Evolutionary conservation across 2,113 vertebrate genomes (phyloP).

Genomic region (Glaucidium brasilianum): DNA sequence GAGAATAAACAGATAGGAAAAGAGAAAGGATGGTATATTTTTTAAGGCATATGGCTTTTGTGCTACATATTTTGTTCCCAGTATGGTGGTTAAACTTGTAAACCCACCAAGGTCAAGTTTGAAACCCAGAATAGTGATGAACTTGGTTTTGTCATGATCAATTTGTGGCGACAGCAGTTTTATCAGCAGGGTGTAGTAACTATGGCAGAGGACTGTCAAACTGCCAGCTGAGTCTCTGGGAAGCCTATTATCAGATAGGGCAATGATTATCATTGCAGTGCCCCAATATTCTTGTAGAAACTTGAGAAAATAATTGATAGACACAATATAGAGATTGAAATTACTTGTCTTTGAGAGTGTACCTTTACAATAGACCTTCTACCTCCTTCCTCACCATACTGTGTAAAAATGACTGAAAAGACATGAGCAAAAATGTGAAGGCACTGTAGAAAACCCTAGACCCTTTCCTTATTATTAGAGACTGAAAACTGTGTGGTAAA

Average conservation of each 20-base stretch:
- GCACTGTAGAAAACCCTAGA: neutral
- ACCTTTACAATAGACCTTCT: neutral
- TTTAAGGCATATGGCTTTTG: neutral
- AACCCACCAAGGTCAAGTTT: slow-evolving; percentile 37
- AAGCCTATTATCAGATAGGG: slow-evolving; percentile 2
- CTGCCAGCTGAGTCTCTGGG: slow-evolving; percentile 19
- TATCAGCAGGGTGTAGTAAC: slow-evolving; percentile 46
- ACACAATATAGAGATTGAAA: neutral
- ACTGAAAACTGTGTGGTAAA: neutral
- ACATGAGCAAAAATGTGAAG: neutral
- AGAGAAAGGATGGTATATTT: neutral
- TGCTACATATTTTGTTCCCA: neutral
- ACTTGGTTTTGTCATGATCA: slow-evolving; percentile 18
- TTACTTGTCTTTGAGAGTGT: neutral
- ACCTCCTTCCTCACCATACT: neutral
- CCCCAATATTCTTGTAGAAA: neutral
- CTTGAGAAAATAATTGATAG: neutral
- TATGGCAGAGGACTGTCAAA: slow-evolving; percentile 21
- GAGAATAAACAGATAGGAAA: neutral
- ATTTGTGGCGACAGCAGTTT: slow-evolving; percentile 43
- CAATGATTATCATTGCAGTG: neutral
- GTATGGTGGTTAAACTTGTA: neutral
- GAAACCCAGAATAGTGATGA: slow-evolving; percentile 26
- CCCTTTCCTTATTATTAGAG: neutral
- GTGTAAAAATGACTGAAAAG: neutral